Evolutionary conservation across 1,140 invertebrate species (phyloP).

Genomic region (Neocloeon triangulifer): DNA sequence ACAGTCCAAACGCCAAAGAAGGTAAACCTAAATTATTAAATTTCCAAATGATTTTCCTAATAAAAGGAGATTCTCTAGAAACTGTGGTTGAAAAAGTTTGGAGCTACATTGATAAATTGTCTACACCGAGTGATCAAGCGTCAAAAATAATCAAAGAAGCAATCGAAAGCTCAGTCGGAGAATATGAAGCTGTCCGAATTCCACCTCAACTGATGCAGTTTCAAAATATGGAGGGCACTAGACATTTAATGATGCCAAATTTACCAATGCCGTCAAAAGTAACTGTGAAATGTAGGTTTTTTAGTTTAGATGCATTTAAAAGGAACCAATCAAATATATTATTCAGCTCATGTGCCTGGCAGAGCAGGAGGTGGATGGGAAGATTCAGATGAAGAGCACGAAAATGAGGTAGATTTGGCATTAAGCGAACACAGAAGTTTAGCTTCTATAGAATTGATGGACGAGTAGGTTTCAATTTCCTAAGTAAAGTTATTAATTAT

Average conservation of each 20-base stretch:
- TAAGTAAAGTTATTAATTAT: too few species aligned
- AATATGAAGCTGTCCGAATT: slow-evolving; percentile 4
- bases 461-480: too few species aligned
- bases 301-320: not conserved
- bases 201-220: too few species aligned
- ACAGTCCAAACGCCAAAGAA: slow-evolving; percentile 6
- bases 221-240: not conserved
- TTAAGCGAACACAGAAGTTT: too few species aligned
- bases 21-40: slow-evolving; percentile 3
- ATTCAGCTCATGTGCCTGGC: slow-evolving; percentile 8
- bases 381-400: slow-evolving; percentile 3
- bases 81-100: slow-evolving; percentile 7
- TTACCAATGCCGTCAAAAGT: not conserved
- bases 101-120: slow-evolving; percentile 4
- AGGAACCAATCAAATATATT: not conserved
- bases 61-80: slow-evolving; percentile 1
- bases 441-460: too few species aligned
- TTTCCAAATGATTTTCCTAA: not conserved
- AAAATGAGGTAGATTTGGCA: too few species aligned
- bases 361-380: slow-evolving; percentile 9
- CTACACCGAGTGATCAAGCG: slow-evolving; percentile 3
- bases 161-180: not conserved
- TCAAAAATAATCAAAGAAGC: slow-evolving; percentile 2
- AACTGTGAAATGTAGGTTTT: not conserved
- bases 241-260: too few species aligned